Percentiles rank a stretch among this genome's conserved stretches.
phyloP scores from a whole-genome alignment of 2,113 vertebrate species.

The Chaetorhynchus papuensis region DNA sequence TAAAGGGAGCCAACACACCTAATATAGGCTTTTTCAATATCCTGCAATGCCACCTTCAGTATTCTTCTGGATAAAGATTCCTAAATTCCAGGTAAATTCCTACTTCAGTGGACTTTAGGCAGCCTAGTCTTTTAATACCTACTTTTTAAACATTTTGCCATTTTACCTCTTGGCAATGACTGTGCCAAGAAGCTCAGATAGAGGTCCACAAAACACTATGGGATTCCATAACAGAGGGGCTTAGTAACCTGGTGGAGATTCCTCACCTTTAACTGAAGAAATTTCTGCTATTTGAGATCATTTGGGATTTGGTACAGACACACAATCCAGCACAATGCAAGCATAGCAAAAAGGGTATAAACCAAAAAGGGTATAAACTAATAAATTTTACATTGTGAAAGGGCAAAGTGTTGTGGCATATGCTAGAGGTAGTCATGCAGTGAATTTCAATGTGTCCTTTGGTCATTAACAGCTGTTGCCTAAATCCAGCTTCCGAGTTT shows the following conservation, averaged over 20 bases:
- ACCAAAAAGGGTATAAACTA: background rate
- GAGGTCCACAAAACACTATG: background rate
- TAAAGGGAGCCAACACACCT: background rate
- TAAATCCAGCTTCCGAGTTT: background rate
- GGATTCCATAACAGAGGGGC: background rate
- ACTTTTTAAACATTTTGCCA: background rate
- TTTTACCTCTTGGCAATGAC: background rate
- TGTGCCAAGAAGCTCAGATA: background rate
- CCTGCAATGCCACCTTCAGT: background rate
- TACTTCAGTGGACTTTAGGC: background rate
- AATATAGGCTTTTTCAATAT: background rate
- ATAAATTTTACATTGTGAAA: background rate
- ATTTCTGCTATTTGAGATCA: background rate
- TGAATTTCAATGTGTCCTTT: background rate
- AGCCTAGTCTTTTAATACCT: background rate
- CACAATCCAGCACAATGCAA: background rate
- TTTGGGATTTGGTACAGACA: background rate
- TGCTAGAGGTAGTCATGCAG: background rate
- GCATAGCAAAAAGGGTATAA: background rate
- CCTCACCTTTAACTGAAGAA: background rate
- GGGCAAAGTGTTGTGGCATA: background rate
- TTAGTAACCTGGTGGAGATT: background rate
- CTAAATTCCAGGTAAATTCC: background rate
- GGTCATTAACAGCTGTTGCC: background rate
- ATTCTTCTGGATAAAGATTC: background rate